A percentile compares a stretch with the other conserved stretches of the same genome.
Conservation (phyloP, 2,888 invertebrate species). For the Oscheius sp. region DNA sequence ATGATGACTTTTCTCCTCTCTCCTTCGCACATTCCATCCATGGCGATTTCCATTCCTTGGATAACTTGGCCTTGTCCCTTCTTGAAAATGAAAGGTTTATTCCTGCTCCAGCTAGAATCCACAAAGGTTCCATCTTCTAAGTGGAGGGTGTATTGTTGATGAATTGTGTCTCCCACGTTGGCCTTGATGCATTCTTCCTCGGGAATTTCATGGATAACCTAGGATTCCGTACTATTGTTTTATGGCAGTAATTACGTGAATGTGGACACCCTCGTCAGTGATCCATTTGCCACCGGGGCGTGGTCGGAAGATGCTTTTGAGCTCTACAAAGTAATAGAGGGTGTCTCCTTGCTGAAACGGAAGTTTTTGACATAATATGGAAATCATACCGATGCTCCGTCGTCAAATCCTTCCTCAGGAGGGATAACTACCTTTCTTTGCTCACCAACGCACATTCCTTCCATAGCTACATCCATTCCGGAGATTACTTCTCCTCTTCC, state of each 20-base stretch:
- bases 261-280: slow-evolving; percentile 69
- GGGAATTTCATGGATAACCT: slow-evolving; percentile 64
- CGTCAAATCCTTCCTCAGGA: slow-evolving; percentile 67
- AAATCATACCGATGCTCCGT: slow-evolving; percentile 36
- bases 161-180: slow-evolving; percentile 65
- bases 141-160: slow-evolving; percentile 71
- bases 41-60: slow-evolving; percentile 70
- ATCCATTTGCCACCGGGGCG: slow-evolving; percentile 71
- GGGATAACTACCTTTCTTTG: slow-evolving; percentile 68
- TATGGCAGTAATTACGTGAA: slow-evolving; percentile 46
- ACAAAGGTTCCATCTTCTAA: slow-evolving; percentile 71
- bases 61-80: slow-evolving; percentile 65
- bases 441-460: slow-evolving; percentile 70
- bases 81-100: slow-evolving; percentile 69
- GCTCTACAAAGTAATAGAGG: slow-evolving; percentile 71
- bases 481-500: slow-evolving; percentile 68
- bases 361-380: neutral
- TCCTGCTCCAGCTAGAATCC: slow-evolving; percentile 67
- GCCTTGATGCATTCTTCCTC: slow-evolving; percentile 63
- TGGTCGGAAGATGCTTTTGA: slow-evolving; percentile 71
- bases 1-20: slow-evolving; percentile 68
- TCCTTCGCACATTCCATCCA: slow-evolving; percentile 72
- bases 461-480: slow-evolving; percentile 69
- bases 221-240: neutral
- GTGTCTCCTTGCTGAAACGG: slow-evolving; percentile 62